Conservation (phyloP, 2,888 invertebrate genomes). For the Drosophila tanythrix region DNA sequence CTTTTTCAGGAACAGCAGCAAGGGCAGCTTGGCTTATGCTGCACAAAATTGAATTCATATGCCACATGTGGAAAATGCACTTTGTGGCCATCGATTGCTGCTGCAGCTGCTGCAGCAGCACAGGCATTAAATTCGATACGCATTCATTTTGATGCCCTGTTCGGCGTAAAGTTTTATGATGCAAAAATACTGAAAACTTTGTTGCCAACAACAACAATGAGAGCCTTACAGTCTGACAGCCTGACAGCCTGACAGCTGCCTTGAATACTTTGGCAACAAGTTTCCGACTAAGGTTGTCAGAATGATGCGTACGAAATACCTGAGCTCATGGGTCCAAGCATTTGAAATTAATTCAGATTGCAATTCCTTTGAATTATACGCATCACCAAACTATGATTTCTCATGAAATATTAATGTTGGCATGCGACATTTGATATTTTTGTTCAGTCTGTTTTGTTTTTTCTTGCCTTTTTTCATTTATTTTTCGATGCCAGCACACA, state of each 20-base stretch:
- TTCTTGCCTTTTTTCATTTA: conserved; percentile 7
- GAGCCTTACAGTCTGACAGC: conserved; percentile 11
- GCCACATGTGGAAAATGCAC: conserved; percentile 42
- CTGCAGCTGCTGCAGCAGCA: conserved; percentile 14
- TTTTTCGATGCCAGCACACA: not conserved
- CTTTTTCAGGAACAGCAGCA: conserved; percentile 33
- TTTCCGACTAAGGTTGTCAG: conserved; percentile 20
- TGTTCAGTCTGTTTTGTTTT: conserved; percentile 43
- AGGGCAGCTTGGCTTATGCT: conserved; percentile 26
- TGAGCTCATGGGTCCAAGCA: conserved; percentile 34
- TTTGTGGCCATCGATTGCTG: conserved; percentile 53
- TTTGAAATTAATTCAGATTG: conserved; percentile 75
- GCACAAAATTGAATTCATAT: conserved; percentile 29
- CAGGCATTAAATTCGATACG: conserved; percentile 59
- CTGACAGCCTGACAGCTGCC: conserved; percentile 8
- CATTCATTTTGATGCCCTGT: conserved; percentile 45
- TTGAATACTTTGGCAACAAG: conserved; percentile 19
- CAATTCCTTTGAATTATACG: conserved; percentile 79
- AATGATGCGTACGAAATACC: conserved; percentile 46
- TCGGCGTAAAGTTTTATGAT: conserved; percentile 52
- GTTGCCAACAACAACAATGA: conserved; percentile 13
- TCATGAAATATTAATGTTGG: conserved; percentile 76
- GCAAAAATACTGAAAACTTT: conserved; percentile 56
- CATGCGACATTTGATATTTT: conserved; percentile 76
- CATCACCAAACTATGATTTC: conserved; percentile 78